These are phyloP conservation scores for Tyto alba DNA, from an alignment of 2,113 vertebrate species.

Conservation along the genomic window DNA sequence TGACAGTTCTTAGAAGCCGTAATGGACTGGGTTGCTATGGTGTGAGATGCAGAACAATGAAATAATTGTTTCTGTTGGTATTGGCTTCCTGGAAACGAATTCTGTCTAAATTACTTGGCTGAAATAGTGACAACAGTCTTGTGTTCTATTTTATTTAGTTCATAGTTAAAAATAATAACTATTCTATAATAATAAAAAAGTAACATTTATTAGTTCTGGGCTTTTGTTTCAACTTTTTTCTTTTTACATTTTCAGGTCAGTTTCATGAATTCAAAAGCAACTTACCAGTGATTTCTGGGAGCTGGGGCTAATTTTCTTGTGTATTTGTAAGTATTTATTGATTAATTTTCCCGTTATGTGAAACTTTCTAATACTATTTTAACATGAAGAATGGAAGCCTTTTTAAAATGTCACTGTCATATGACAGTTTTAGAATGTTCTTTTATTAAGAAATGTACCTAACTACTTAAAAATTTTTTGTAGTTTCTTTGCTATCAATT, in stretches of 20 bases:
- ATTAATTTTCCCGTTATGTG: background rate
- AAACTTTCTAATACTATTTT: background rate
- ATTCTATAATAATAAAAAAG: background rate
- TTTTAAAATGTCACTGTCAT: background rate
- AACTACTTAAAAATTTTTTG: background rate
- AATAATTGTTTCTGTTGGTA: conserved; percentile 61
- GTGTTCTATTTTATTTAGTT: conserved; percentile 12
- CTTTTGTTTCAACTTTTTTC: conserved; percentile 35
- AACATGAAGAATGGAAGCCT: background rate
- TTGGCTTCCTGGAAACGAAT: conserved; percentile 63
- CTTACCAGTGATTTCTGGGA: conserved; percentile 92
- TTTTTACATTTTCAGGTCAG: conserved; percentile 80
- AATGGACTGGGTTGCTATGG: conserved; percentile 48
- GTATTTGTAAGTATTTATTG: conserved; percentile 90
- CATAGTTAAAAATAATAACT: conserved; percentile 9
- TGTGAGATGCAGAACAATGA: conserved; percentile 57
- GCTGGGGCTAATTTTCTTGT: conserved; percentile 88
- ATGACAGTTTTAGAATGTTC: background rate
- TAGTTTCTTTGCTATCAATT: background rate
- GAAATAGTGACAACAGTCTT: conserved; percentile 21
- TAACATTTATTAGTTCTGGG: background rate
- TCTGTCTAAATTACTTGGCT: conserved; percentile 47
- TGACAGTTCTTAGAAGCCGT: conserved; percentile 43
- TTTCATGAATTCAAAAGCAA: conserved; percentile 97
- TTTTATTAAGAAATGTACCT: background rate